Base-by-base conservation (phyloP, 2,113 vertebrate species). In the Zosterops pallidus region DNA sequence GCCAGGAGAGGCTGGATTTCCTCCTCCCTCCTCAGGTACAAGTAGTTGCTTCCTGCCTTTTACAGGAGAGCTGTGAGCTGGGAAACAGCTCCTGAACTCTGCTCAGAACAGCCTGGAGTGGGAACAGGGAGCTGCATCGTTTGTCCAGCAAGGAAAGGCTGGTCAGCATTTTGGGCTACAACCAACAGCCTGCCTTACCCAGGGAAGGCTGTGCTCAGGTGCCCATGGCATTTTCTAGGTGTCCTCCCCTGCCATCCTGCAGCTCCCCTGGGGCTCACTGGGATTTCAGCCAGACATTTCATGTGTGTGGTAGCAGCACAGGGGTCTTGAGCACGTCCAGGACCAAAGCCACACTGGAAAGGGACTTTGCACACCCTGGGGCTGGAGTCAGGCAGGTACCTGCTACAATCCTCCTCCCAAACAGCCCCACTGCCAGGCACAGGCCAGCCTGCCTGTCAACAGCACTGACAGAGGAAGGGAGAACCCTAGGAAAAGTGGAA, bases 271-370 rank as follows among this genome's bases (percentile, higher is more conserved):
- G 3, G 42, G 39, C n/a, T n/a, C n/a, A n/a, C n/a, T n/a, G n/a
- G n/a, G n/a, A n/a, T 29, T 71, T 65, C 33, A 86, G 37, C 19
- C 52, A 64, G 21, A 3, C 11, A 4, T 25, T 23, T 9, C 35
- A 3, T 2, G 2, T 5, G 7, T 9, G 10, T 0, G 4, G 59
- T 5, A 11, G 6, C 62, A 81, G 50, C 83, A 74, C 39, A 39
- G 39, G 15, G 1, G 2, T 6, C 14, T 29, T 5, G 0, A 63
- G 33, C n/a, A 62, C 0, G 0, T 20, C 23, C 41, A 42, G 50
- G 9, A 31, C 5, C 17, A 11, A 78, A 87, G 53, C 14, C 39
- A 10, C 13, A 1, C 8, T 37, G 49, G 8, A 31, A 67, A 74
- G 29, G 35, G 50, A 28, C 69, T 5, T 35, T 7, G 49, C 29